These are phyloP conservation scores for Drosophila arawakana DNA, from an alignment of 1,140 invertebrate species.

Conservation along the genomic window DNA sequence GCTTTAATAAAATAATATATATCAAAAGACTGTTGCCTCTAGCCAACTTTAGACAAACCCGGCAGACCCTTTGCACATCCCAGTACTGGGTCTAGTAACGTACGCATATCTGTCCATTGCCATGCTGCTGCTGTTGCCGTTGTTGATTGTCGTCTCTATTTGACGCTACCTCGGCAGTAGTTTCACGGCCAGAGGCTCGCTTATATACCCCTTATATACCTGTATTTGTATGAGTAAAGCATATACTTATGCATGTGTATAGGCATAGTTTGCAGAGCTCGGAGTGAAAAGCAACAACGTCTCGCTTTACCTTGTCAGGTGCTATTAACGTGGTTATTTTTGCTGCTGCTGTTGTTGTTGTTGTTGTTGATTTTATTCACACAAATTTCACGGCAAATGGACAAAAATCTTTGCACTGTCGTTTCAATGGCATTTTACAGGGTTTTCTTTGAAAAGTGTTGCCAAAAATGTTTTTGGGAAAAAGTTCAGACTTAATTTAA, in stretches of 20 bases:
- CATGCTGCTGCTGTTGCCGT: slow-evolving; percentile 29
- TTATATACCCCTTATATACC: background rate
- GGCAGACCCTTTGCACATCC: too few relatives aligned
- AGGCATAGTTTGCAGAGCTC: slow-evolving; percentile 69
- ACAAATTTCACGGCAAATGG: slow-evolving; percentile 78
- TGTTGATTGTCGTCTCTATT: slow-evolving; percentile 5
- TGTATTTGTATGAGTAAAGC: too few relatives aligned
- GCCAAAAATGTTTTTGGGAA: background rate
- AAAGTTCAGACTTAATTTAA: too few relatives aligned
- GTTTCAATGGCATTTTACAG: slow-evolving; percentile 70
- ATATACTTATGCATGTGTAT: slow-evolving; percentile 22
- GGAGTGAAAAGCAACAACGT: slow-evolving; percentile 64
- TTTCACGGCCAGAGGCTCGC: slow-evolving; percentile 67
- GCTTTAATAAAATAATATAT: too few relatives aligned
- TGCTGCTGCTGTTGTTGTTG: slow-evolving; percentile 20
- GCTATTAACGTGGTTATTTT: slow-evolving; percentile 40
- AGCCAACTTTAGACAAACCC: too few relatives aligned
- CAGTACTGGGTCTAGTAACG: background rate
- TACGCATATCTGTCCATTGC: slow-evolving; percentile 63
- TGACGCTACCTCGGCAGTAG: slow-evolving; percentile 34
- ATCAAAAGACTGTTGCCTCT: too few relatives aligned
- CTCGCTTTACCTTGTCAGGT: slow-evolving; percentile 51
- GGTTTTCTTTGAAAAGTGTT: slow-evolving; percentile 55
- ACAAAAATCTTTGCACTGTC: slow-evolving; percentile 56
- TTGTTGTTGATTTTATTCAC: slow-evolving; percentile 66